Base-by-base conservation (phyloP, 2,797 vertebrate genomes). In the Eremophila alpestris region DNA sequence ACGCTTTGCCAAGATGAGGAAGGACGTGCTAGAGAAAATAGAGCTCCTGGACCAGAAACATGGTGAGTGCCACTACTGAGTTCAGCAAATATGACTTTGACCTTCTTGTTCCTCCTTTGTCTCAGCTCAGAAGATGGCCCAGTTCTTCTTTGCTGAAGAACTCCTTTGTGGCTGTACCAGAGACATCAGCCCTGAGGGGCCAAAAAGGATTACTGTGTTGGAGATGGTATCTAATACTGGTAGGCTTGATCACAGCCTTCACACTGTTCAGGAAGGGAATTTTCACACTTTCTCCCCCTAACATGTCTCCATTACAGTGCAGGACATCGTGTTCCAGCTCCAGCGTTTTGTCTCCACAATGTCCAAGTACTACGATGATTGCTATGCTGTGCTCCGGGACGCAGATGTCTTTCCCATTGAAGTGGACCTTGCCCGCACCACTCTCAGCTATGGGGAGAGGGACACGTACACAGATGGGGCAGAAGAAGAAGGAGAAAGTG, bases 241-340 rank as follows among this genome's bases (percentile, higher is more conserved):
- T 40, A 38, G 26, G 19, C 65, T 73, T 73, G 52, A 36, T 79
- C 13, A 16, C 54, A 38, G 22, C 54, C 36, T 73, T 65, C 32
- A 54, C 36, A 18, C 46, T 73, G 27, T n/a, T 62, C 11, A 11
- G 26, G 52, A 76, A 67, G 59, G 18, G n/a, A 9, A 3, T 32
- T 80, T 71, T 46, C 34, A 38, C 65, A 52, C 19, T 34, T n/a
- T 69, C 18, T 43, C 6, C 38, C 46, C 32, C 63, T 38, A 12
- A 46, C 5, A 0, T 67, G 26, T 91, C 34, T 89, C 88, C 10
- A 3, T 54, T 82, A 3, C 97, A 99, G 99, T 99, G 93, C 99
- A 99, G 86, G 99, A 99, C 98, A 99, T 99, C 1, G 99, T 99
- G 96, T 99, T 99, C 98, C 99, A 99, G 98, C 98, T 99, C 68